A percentile compares a stretch with the other conserved stretches of the same genome.
These are phyloP conservation scores for Heliconius sara DNA, from an alignment of 2,888 invertebrate genomes.

Conservation along the genomic window DNA sequence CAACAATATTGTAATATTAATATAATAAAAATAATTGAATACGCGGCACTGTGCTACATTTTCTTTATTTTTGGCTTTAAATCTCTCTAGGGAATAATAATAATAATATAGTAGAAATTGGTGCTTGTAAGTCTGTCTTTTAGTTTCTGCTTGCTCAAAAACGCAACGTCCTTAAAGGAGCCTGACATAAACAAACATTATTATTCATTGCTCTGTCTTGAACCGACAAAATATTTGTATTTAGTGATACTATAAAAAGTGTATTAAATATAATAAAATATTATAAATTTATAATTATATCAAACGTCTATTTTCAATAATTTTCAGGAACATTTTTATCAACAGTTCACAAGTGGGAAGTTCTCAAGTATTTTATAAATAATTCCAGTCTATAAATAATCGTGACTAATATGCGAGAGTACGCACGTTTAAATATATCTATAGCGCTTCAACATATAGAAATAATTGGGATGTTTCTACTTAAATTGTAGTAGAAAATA, in stretches of 20 bases:
- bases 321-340: constrained; percentile 6
- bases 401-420: constrained; percentile 26
- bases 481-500: not conserved
- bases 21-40: no score
- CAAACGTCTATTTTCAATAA: constrained; percentile 4
- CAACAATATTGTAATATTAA: not conserved
- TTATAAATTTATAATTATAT: not conserved
- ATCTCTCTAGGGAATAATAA: no score
- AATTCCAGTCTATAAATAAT: constrained; percentile 4
- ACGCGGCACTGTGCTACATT: no score
- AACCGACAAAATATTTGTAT: no score
- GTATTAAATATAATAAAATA: not conserved
- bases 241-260: no score
- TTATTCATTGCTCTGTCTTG: no score
- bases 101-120: not conserved
- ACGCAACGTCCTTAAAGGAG: not conserved
- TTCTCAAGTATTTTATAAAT: constrained; percentile 18
- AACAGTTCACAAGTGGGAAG: not conserved
- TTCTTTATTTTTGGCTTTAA: no score
- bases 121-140: not conserved
- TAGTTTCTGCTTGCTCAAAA: no score
- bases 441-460: constrained; percentile 3
- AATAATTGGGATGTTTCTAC: not conserved
- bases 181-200: no score
- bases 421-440: not conserved